Base-by-base conservation (phyloP, 2,113 vertebrate species). In the Kryptolebias marmoratus region DNA sequence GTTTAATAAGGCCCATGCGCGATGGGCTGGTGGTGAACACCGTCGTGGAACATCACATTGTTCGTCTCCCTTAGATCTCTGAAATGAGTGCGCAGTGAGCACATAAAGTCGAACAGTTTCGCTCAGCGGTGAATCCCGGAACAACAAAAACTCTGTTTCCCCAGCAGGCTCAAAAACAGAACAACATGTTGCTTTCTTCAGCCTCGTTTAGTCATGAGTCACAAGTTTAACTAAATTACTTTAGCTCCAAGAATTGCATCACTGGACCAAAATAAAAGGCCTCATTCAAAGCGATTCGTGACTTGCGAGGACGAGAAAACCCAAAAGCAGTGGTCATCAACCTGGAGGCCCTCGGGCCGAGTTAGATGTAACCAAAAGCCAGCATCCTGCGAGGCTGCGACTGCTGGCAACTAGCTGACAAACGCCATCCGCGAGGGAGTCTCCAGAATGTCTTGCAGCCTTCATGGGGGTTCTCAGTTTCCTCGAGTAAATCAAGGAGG, bases 131-230 rank as follows among this genome's bases (percentile, higher is more conserved):
- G 15, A 10, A 47, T 1, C 13, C 27, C 32, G 11, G 9, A 64
- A 47, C 8, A 63, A 15, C 28, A 8, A 49, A 18, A 15, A 16
- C 11, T 11, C 0, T 63, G 14, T 16, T 30, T 11, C 28, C 31
- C 9, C 16, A 31, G 30, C 16, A 45, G 22, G 32, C 15, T 64
- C 28, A 31, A 32, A 63, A 82, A 78, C 79, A 82, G 36, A 64
- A 71, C 31, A 70, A 64, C 11, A 53, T 57, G 31, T 50, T 76
- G 54, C 79, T 79, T 71, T 62, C 39, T 42, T 14, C 32, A 15
- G 12, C 5, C 44, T 53, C 15, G 36, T 5, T 50, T n/a, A 57
- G 27, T 59, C 5, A 27, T n/a, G 15, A 65, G 60, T 87, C 71
- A 84, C 50, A 52, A n/a, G 76, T 63, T 61, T 2, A 13, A 18